Conservation (phyloP, 2,113 vertebrate genomes). For the Micromys minutus region DNA sequence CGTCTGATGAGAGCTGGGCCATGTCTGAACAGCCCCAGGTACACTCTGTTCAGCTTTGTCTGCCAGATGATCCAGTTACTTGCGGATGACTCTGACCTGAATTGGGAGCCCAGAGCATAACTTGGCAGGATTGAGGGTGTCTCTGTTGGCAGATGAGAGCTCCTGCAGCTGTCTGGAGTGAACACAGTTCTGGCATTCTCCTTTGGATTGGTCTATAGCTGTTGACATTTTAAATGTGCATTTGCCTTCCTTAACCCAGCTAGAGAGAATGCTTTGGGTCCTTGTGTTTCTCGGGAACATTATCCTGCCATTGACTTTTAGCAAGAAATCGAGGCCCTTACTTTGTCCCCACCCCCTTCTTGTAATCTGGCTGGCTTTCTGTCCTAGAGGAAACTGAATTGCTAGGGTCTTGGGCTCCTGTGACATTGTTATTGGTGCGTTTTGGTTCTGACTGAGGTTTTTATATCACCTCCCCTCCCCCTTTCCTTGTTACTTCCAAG, state of each 20-base stretch:
- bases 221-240: neutral
- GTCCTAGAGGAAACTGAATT: neutral
- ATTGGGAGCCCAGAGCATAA: neutral
- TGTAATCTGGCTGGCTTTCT: neutral
- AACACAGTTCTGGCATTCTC: neutral
- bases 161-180: neutral
- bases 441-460: neutral
- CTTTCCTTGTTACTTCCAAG: neutral
- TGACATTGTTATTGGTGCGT: neutral
- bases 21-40: neutral
- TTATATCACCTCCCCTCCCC: too few species aligned
- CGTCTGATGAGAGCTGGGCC: neutral
- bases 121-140: neutral
- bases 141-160: neutral
- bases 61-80: neutral
- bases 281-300: slow-evolving; percentile 2
- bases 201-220: neutral
- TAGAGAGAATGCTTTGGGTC: neutral
- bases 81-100: neutral
- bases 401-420: neutral
- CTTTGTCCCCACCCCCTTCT: neutral
- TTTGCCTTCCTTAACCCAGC: neutral
- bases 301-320: neutral
- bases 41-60: neutral
- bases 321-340: neutral